Conservation (phyloP, 2,888 invertebrate genomes). For the Xylota sylvarum region DNA sequence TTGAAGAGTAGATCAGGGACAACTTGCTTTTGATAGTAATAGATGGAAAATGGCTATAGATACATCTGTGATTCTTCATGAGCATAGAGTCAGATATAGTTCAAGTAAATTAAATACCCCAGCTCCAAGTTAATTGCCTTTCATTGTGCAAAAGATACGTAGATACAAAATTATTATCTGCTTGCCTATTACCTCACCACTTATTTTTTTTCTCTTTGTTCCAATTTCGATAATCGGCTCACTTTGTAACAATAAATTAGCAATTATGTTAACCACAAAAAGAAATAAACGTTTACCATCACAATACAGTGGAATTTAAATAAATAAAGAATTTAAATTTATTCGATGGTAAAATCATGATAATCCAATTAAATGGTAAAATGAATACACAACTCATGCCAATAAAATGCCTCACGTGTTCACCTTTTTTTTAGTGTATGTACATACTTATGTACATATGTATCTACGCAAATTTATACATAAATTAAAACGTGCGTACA, state of each 20-base stretch:
- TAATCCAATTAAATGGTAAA: not conserved
- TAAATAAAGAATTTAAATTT: not conserved
- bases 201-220: not conserved
- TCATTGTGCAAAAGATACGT: too few species aligned
- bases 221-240: not conserved
- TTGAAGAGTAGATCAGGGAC: too few species aligned
- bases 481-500: slow-evolving; percentile 1
- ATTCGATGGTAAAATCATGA: not conserved
- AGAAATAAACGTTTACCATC: not conserved
- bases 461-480: not conserved
- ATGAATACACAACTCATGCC: not conserved
- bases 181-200: too few species aligned
- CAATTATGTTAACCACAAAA: not conserved
- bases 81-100: too few species aligned
- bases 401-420: slow-evolving; percentile 1
- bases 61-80: too few species aligned
- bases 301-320: not conserved
- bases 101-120: too few species aligned
- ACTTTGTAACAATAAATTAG: not conserved
- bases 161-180: too few species aligned
- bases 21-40: too few species aligned
- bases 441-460: too few species aligned
- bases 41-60: too few species aligned
- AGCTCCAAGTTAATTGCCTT: too few species aligned
- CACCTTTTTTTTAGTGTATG: not conserved